Conservation (phyloP, 2,888 invertebrate genomes). For the Lithophane semibrunnea region DNA sequence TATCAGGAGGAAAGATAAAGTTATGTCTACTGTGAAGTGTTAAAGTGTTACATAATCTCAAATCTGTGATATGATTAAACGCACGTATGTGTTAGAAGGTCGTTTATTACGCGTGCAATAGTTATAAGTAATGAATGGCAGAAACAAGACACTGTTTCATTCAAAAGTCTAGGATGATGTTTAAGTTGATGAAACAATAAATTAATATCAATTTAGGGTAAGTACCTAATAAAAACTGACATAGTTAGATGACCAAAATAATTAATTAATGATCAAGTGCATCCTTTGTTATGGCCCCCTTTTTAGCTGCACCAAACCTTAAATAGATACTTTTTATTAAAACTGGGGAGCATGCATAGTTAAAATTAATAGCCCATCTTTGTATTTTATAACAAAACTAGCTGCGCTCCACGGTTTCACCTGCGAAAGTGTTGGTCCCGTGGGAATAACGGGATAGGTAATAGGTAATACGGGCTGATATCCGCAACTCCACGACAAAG, state of each 20-base stretch:
- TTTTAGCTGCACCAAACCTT: neutral
- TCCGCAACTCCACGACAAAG: too few species aligned
- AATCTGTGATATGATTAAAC: constrained; percentile 59
- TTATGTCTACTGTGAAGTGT: constrained; percentile 48
- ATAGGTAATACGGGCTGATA: too few species aligned
- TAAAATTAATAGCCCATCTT: neutral
- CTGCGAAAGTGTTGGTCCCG: too few species aligned
- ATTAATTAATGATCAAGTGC: constrained; percentile 11
- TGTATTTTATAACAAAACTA: neutral
- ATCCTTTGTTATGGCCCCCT: neutral
- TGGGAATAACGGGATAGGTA: too few species aligned
- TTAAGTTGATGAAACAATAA: neutral
- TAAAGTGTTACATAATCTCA: constrained; percentile 60
- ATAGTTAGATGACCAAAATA: constrained; percentile 2
- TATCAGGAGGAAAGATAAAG: constrained; percentile 56
- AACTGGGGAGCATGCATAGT: neutral
- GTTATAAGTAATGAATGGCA: constrained; percentile 3
- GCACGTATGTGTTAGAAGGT: constrained; percentile 55
- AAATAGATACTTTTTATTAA: neutral
- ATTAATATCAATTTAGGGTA: constrained; percentile 27
- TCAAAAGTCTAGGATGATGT: too few species aligned
- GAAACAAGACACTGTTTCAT: neutral
- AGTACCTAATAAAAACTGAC: neutral
- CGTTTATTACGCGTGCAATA: constrained; percentile 21
- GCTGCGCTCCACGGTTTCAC: too few species aligned